phyloP scores from a whole-genome alignment of 2,888 invertebrate species.

The Drosophila gaucha region DNA sequence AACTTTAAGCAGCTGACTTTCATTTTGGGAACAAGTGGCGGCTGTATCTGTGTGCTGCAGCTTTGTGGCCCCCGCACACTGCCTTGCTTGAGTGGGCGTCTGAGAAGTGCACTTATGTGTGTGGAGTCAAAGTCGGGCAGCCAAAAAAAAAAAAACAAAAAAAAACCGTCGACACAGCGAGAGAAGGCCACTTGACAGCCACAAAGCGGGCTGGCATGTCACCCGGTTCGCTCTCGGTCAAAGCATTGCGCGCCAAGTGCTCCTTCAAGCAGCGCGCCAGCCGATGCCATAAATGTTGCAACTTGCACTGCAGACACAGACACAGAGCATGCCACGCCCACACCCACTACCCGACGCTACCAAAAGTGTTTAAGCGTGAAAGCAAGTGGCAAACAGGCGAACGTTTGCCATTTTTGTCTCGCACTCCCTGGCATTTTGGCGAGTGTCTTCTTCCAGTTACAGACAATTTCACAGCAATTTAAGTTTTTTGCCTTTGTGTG shows the following conservation, averaged over 20 bases:
- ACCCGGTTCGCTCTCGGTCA: slow-evolving; percentile 76
- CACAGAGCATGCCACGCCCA: not conserved
- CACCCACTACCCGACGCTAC: not conserved
- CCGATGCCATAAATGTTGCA: slow-evolving; percentile 72
- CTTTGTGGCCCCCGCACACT: slow-evolving; percentile 38
- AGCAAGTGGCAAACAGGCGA: slow-evolving; percentile 54
- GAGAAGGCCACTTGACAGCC: slow-evolving; percentile 71
- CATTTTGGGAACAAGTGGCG: not conserved
- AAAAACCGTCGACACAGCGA: not conserved
- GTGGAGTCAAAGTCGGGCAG: slow-evolving; percentile 59
- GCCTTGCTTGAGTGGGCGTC: slow-evolving; percentile 33
- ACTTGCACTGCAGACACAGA: slow-evolving; percentile 41
- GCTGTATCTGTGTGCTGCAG: slow-evolving; percentile 9
- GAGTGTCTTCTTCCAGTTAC: slow-evolving; percentile 15
- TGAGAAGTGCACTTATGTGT: slow-evolving; percentile 71
- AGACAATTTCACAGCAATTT: slow-evolving; percentile 77
- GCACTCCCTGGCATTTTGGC: slow-evolving; percentile 25
- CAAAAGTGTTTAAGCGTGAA: slow-evolving; percentile 56
- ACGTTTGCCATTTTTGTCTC: slow-evolving; percentile 61
- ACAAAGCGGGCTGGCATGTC: slow-evolving; percentile 77
- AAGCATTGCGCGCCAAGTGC: slow-evolving; percentile 72
- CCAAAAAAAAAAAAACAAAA: slow-evolving; percentile 34
- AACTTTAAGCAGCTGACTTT: slow-evolving; percentile 12
- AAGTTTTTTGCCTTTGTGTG: slow-evolving; percentile 49
- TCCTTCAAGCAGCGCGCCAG: slow-evolving; percentile 64